phyloP scores from a whole-genome alignment of 2,888 invertebrate genomes.

The Catocala nupta region DNA sequence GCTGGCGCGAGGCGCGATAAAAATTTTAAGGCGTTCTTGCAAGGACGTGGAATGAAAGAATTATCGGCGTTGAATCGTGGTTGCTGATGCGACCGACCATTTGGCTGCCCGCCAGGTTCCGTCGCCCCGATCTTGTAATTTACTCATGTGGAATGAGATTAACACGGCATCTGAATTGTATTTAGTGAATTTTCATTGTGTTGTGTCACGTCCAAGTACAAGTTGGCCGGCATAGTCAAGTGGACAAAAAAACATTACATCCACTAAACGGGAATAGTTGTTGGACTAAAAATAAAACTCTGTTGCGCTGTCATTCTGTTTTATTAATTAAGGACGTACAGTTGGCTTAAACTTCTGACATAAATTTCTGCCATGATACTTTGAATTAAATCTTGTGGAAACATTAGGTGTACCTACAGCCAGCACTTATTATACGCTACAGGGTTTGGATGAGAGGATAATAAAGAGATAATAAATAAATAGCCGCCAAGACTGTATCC shows the following conservation, averaged over 20 bases:
- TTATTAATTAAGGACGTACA: constrained; percentile 18
- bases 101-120: constrained; percentile 73
- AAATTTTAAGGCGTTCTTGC: constrained; percentile 57
- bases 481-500: constrained; percentile 13
- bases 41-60: constrained; percentile 67
- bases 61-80: constrained; percentile 72
- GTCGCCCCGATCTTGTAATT: constrained; percentile 77
- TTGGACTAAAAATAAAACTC: constrained; percentile 13
- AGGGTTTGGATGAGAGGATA: constrained; percentile 12
- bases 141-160: constrained; percentile 78
- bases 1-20: constrained; percentile 48
- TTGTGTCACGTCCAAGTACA: constrained; percentile 34
- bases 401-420: constrained; percentile 14
- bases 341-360: constrained; percentile 13
- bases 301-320: constrained; percentile 14
- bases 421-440: constrained; percentile 13
- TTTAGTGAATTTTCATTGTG: constrained; percentile 68
- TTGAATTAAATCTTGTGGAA: constrained; percentile 17
- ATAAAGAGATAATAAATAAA: constrained; percentile 22
- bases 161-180: constrained; percentile 77
- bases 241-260: constrained; percentile 10
- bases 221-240: constrained; percentile 26
- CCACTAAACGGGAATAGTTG: constrained; percentile 2
- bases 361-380: constrained; percentile 21
- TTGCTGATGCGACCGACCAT: constrained; percentile 74